Base-by-base conservation (phyloP, 2,113 vertebrate genomes). In the Python bivittatus region DNA sequence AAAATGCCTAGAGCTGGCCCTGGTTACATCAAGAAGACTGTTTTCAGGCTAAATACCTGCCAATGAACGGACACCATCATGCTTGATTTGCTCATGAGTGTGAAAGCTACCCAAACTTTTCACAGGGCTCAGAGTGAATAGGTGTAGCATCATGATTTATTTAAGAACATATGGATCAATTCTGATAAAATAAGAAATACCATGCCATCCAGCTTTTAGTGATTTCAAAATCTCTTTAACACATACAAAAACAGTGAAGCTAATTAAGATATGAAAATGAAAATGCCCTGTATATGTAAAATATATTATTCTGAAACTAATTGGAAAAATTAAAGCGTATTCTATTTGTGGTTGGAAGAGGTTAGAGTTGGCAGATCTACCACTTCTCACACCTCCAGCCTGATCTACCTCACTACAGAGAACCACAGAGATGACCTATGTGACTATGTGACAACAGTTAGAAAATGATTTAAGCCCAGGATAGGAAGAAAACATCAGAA, bases 81-180 rank as follows among this genome's bases (percentile, higher is more conserved):
- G n/a, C 33, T 23, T 86, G 42, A 72, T 92, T 92, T 90, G 25
- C 42, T 93, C 60, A 58, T n/a, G 44, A 86, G 42, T 58, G 27
- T 44, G 48, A 85, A 88, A 25, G n/a, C 42, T 38, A 61, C 53
- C 25, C 60, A 72, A 90, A 92, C 38, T 25, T 88, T 88, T 68
- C 27, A 79, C 27, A 27, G 84, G 57, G 27, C 29, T 53, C 53
- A 44, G 64, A 88, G 38, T n/a, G 86, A 86, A 91, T 53, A 86
- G 83, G n/a, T 86, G 38, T 60, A 48, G 42, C 61, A 57, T 48
- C 33, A 48, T 88, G 54, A 58, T 86, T 85, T 86, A 86, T 89
- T 90, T 86, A 86, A 20, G 60, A 86, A 64, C 20, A 25, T 22
- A 33, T 64, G 53, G 58, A 88, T 88, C 44, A 27, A 22, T 84